Evolutionary conservation across 1,140 invertebrate species (phyloP).

Genomic region (Musca vetustissima): DNA sequence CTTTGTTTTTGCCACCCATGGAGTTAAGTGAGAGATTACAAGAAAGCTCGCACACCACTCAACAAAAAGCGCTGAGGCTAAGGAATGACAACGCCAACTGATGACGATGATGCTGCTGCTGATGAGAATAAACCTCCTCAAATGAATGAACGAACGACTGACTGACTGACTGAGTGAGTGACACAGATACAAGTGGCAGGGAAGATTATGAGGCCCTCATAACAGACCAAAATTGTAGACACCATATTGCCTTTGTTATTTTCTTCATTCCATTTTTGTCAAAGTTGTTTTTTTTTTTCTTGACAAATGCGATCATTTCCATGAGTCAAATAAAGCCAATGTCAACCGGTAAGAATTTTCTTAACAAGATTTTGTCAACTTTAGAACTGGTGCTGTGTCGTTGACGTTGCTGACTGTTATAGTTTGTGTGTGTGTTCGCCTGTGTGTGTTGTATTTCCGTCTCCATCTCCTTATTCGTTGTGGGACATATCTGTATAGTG

Average conservation of each 20-base stretch:
- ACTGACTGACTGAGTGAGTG: too few species aligned
- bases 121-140: too few species aligned
- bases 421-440: too few species aligned
- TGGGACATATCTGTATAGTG: too few species aligned
- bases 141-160: too few species aligned
- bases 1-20: not conserved
- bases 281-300: too few species aligned
- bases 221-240: slow-evolving; percentile 3
- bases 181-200: not conserved
- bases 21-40: slow-evolving; percentile 16
- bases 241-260: slow-evolving; percentile 5
- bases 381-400: not conserved
- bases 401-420: not conserved
- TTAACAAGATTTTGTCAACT: not conserved
- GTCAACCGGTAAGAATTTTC: slow-evolving; percentile 10
- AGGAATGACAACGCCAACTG: too few species aligned
- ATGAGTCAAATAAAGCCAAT: slow-evolving; percentile 11
- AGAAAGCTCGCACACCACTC: not conserved
- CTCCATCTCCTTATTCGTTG: not conserved
- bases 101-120: too few species aligned
- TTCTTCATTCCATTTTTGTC: too few species aligned
- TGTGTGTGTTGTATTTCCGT: too few species aligned
- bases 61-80: not conserved
- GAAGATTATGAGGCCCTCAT: not conserved
- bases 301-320: slow-evolving; percentile 13